Evolutionary conservation across 2,113 vertebrate species (phyloP), one percentile per base, ranked within the genome.

Genomic region (Nematolebias whitei): DNA sequence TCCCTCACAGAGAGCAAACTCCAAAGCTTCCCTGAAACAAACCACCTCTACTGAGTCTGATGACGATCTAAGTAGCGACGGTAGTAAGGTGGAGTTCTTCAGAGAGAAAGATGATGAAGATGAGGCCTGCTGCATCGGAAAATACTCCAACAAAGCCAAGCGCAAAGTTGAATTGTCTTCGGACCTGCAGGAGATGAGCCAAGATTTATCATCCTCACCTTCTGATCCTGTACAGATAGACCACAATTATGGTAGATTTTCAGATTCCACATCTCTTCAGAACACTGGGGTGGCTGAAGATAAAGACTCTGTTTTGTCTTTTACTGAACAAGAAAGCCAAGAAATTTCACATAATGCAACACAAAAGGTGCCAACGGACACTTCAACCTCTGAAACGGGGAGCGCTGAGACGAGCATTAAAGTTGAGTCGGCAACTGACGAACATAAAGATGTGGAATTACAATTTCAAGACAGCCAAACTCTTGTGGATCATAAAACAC

Each of bases 231-330:
- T 91, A 49, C 89, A 91, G 35, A 84, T 85, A 51, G 92, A 93
- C 50, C 91, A 93, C 69, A 89, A 88, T 65, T 93, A 93, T 43
- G 91, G 91, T 39, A 74, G 78, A 82, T 69, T 50, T 22, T 76
- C 86, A 58, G 76, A 84, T 61, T 76, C 52, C 26, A 32, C 63
- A 49, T 38, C 52, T 73, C 22, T 45, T 79, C 12, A 70, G 65
- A 77, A 44, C 44, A 32, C 2, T 2, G 47, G 2, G 67, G 64
- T 76, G 44, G 41, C 49, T 38, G 38, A 65, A 24, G 54, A 60
- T 10, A 55, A 71, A 22, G 63, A 72, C 56, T 20, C 63, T 43
- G 11, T 13, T 14, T 57, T 41, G 13, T 29, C 64, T 63, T 56
- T 57, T 22, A 41, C 39, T 44, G 77, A 62, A 50, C 22, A 12